Percentiles rank a stretch among this genome's conserved stretches.
Conservation (phyloP, 2,888 invertebrate species). For the Apodemia mormo region DNA sequence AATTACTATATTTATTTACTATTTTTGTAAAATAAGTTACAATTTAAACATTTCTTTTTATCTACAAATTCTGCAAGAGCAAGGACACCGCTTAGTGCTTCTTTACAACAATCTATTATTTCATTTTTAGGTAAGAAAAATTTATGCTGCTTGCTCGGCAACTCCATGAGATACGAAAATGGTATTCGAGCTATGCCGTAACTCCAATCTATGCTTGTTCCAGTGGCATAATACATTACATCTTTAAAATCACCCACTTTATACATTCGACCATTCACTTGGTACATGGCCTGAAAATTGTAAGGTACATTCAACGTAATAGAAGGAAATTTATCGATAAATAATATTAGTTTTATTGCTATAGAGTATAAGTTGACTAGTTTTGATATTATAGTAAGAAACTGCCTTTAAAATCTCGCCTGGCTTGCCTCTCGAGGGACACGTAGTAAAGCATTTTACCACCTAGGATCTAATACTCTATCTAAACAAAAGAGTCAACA, state of each 20-base stretch:
- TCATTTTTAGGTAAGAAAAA: slow-evolving; percentile 62
- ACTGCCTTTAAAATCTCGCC: no score
- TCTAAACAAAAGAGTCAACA: no score
- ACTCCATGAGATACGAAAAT: slow-evolving; percentile 67
- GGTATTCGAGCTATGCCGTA: slow-evolving; percentile 70
- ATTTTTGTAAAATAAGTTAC: slow-evolving; percentile 40
- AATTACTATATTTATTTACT: not conserved
- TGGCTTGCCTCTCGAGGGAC: no score
- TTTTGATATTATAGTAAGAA: no score
- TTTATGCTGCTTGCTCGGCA: slow-evolving; percentile 61
- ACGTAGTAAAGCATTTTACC: no score
- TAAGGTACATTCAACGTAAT: no score
- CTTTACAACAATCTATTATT: slow-evolving; percentile 62
- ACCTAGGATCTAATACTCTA: no score
- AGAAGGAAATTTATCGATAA: no score
- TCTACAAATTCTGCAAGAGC: slow-evolving; percentile 63
- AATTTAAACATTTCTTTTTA: slow-evolving; percentile 56
- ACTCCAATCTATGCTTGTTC: slow-evolving; percentile 76
- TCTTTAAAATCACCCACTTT: slow-evolving; percentile 75
- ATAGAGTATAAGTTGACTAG: no score
- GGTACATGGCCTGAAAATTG: slow-evolving; percentile 62
- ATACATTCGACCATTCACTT: slow-evolving; percentile 66
- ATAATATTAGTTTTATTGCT: no score
- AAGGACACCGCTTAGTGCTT: slow-evolving; percentile 56
- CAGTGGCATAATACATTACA: slow-evolving; percentile 68